Evolutionary conservation across 1,140 invertebrate genomes (phyloP), one percentile per base, ranked within the genome.

Genomic region (Hypothenemus hampei): DNA sequence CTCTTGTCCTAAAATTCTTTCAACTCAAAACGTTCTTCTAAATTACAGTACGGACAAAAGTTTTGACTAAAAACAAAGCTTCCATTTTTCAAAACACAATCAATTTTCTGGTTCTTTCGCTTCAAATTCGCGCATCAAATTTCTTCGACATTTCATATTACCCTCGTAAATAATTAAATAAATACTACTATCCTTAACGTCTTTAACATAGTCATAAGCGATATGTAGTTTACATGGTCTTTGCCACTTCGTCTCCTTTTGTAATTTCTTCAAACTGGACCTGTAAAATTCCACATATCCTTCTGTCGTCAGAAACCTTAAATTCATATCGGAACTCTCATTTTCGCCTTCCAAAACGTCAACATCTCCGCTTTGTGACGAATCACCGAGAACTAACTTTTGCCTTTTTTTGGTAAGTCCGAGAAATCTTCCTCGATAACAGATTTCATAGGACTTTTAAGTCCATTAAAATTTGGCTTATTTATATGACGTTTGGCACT

Each of bases 201-300:
- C 64, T 35, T 71, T 72, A 49, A 72, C 72, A 48, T 72, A 70
- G 0, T 73, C 74, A 65, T 78, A 81, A 41, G 73, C 76, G 3
- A 79, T 71, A 62, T 78, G 75, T 22, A 80, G 62, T 64, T 77
- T 79, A 62, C 76, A 78, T 26, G 78, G 77, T 22, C 79, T 67
- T 39, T 76, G 70, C 78, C 78, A 81, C 57, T 77, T 78, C 31
- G 73, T 73, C 40, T 73, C 66, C 21, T 71, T 70, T 4, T 69
- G 64, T 41, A 72, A 70, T 44, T 74, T 69, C 61, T 72, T 78
- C 43, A 72, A 71, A 60, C 72, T 75, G 5, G 69, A 71, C 63
- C 71, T 74, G 35, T 69, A 71, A 63, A 79, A 80, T 57, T 78
- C 73, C 36, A 80, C 66, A 44, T 72, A 70, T 20, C 78, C 78